Evolutionary conservation across 2,797 vertebrate genomes (phyloP), one percentile per base, ranked within the genome.

Genomic region (Carduelis carduelis): DNA sequence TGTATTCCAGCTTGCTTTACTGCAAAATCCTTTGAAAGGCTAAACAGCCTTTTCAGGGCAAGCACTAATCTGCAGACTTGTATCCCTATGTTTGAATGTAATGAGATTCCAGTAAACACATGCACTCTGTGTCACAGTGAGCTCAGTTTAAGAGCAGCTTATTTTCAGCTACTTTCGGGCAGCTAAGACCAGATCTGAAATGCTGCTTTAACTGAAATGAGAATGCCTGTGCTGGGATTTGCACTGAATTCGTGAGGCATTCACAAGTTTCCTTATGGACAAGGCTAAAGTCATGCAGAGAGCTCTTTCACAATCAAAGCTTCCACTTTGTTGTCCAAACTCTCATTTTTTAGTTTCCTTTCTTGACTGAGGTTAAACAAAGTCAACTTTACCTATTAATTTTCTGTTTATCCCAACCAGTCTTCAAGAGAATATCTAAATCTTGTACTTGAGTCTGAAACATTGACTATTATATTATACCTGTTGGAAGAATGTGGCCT

Each of bases 61-160:
- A 89, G 66, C 66, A 84, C 93, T 95, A 92, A 95, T 95, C 92
- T 95, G 71, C 85, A 79, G 77, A 63, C 56, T 69, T 60, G 83
- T 59, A 84, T 74, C 74, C 82, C 39, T n/a, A 1, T 28, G 88
- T 57, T 63, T 83, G 86, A 90, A 70, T 84, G 90, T 70, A 94
- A 90, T 79, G 70, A 88, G 83, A 93, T 82, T 82, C 83, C 88
- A 75, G 86, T 84, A 91, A 97, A 93, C 88, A 90, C 77, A 81
- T 34, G 39, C 57, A 57, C 53, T 75, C 82, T 32, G 6, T 59
- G 74, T 88, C 17, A 76, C 83, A 75, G 76, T 11, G 83, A 93
- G 77, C 59, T 61, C 74, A 47, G 70, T 63, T 90, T 91, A 88
- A 95, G 56, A 88, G 55, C 32, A 78, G 83, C 63, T 90, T 94